Evolutionary conservation across 2,888 invertebrate species (phyloP).

Genomic region (Mantis religiosa): DNA sequence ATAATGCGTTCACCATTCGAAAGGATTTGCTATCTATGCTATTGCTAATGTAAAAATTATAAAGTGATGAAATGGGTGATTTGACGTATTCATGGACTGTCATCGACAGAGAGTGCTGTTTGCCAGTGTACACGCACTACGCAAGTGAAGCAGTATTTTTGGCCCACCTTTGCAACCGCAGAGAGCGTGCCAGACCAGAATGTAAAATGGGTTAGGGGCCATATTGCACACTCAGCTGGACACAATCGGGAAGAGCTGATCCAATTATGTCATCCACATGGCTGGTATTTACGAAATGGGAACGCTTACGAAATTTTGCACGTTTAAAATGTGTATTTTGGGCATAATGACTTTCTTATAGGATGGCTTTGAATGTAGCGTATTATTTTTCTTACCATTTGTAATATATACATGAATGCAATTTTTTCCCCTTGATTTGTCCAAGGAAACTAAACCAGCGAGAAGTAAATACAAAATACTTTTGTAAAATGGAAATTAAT

Average conservation of each 20-base stretch:
- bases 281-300: background rate
- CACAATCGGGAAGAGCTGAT: background rate
- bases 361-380: no score
- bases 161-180: background rate
- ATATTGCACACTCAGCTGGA: background rate
- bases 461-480: no score
- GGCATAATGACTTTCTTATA: background rate
- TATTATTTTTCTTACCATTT: no score
- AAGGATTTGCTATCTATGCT: no score
- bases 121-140: background rate
- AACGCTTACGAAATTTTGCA: background rate
- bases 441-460: no score
- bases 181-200: background rate
- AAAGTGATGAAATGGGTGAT: no score
- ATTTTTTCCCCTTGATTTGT: no score
- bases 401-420: no score
- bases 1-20: no score
- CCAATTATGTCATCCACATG: background rate
- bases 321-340: background rate
- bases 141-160: background rate
- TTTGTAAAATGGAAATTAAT: no score
- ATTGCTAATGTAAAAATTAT: no score
- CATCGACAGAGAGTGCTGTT: background rate
- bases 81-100: no score
- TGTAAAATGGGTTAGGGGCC: background rate